These are phyloP conservation scores for Sminthurinus signatus DNA, from an alignment of 1,140 invertebrate species.

Conservation along the genomic window DNA sequence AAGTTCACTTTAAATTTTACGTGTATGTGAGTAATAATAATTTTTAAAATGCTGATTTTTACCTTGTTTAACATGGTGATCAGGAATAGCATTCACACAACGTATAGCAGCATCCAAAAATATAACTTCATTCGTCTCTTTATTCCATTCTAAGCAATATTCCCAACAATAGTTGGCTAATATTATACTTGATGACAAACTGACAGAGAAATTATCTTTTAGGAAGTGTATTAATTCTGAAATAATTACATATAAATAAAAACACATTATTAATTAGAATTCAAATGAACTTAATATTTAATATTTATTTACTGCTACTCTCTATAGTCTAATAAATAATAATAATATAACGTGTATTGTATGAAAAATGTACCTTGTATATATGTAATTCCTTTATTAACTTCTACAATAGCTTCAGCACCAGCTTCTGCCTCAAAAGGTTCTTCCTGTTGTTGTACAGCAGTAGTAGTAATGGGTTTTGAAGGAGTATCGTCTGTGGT, in stretches of 20 bases:
- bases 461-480: no score
- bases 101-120: slow-evolving; percentile 57
- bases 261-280: background rate
- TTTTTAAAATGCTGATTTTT: slow-evolving; percentile 15
- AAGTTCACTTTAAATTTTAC: no score
- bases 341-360: no score
- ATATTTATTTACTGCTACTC: no score
- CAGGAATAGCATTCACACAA: slow-evolving; percentile 56
- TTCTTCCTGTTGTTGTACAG: no score
- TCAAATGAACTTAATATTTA: no score
- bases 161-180: slow-evolving; percentile 85
- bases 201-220: slow-evolving; percentile 73
- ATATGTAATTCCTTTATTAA: background rate
- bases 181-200: slow-evolving; percentile 67
- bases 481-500: no score
- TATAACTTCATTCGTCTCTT: slow-evolving; percentile 60
- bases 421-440: slow-evolving; percentile 1
- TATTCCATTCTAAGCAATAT: slow-evolving; percentile 76
- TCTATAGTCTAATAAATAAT: no score
- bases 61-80: slow-evolving; percentile 60
- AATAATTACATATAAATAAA: slow-evolving; percentile 7
- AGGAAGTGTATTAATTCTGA: slow-evolving; percentile 53
- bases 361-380: background rate
- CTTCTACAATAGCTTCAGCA: slow-evolving; percentile 12
- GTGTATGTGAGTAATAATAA: slow-evolving; percentile 7